Evolutionary conservation across 2,113 vertebrate genomes (phyloP).

Genomic region (Paraplagusia blochii): DNA sequence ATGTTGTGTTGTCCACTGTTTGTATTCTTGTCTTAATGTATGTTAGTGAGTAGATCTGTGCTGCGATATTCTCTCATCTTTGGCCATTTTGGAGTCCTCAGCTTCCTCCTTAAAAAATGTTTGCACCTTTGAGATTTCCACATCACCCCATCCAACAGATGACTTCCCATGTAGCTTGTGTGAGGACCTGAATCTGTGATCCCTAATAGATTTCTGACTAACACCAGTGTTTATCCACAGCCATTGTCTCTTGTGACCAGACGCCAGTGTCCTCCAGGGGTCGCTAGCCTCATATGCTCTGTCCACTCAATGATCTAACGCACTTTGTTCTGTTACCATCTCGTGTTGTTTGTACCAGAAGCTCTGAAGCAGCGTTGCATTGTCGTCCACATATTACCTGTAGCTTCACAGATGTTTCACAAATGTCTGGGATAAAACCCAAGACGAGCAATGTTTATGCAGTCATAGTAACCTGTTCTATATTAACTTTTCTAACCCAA

Average conservation of each 20-base stretch:
- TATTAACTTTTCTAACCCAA: too few species aligned
- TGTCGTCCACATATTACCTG: too few species aligned
- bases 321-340: background rate
- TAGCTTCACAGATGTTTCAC: too few species aligned
- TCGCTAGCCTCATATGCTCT: background rate
- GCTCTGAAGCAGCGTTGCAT: background rate
- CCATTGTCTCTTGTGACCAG: constrained; percentile 30
- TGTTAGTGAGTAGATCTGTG: background rate
- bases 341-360: background rate
- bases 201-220: constrained; percentile 13
- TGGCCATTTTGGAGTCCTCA: too few species aligned
- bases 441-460: too few species aligned
- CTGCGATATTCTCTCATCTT: background rate
- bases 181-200: constrained; percentile 15
- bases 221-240: constrained; percentile 15
- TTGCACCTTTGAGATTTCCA: too few species aligned
- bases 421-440: too few species aligned
- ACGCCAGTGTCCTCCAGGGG: constrained; percentile 32
- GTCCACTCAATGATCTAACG: background rate
- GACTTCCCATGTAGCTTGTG: background rate
- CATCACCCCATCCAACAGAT: too few species aligned
- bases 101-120: too few species aligned
- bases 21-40: constrained; percentile 12
- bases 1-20: constrained; percentile 27
- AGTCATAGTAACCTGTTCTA: too few species aligned